These are phyloP conservation scores for Sorex araneus DNA, from an alignment of 2,113 vertebrate genomes.

Conservation along the genomic window DNA sequence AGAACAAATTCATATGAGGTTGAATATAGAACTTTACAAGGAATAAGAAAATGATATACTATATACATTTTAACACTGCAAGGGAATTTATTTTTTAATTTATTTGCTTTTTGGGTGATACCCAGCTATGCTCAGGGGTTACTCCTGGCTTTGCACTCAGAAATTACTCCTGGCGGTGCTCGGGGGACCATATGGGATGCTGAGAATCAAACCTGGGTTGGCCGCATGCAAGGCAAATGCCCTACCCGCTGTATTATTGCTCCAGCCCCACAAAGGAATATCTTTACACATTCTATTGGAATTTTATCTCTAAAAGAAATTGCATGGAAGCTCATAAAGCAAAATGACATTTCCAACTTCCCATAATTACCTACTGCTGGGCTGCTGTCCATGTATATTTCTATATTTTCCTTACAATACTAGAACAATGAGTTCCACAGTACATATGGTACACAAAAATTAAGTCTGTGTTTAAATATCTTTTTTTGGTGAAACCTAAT, in stretches of 20 bases:
- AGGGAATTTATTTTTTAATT: no score
- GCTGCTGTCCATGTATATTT: background rate
- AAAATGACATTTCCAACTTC: background rate
- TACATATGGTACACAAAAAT: background rate
- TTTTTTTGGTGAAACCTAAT: background rate
- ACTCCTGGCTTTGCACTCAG: no score
- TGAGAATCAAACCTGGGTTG: no score
- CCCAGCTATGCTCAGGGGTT: no score
- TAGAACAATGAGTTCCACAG: background rate
- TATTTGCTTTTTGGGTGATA: no score
- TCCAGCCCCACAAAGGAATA: background rate
- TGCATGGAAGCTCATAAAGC: background rate
- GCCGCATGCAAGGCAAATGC: no score
- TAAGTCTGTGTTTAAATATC: background rate
- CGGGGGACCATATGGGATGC: no score
- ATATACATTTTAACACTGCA: background rate
- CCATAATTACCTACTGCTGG: background rate
- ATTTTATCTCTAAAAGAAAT: constrained; percentile 39
- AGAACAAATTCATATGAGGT: background rate
- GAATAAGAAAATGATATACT: constrained; percentile 1
- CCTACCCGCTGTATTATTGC: no score
- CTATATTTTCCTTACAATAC: background rate
- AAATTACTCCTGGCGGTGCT: no score
- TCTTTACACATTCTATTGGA: background rate
- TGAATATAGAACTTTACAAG: background rate